phyloP scores from a whole-genome alignment of 2,888 invertebrate genomes.

The Patella depressa region DNA sequence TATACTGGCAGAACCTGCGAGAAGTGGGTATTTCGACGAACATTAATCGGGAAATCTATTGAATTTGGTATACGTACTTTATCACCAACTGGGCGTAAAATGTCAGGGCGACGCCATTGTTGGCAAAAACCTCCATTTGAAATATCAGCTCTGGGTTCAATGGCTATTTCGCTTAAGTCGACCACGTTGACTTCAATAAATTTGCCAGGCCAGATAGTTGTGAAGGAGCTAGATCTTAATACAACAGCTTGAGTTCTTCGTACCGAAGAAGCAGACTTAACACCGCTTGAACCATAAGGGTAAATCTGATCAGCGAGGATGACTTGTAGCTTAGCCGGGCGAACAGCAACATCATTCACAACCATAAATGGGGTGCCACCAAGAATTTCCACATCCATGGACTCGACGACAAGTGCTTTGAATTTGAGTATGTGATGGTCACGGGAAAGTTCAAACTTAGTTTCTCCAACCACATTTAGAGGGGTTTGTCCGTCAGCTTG shows the following conservation, averaged over 20 bases:
- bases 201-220: no score
- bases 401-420: neutral
- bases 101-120: neutral
- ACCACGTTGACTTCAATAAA: no score
- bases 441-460: neutral
- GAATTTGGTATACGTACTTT: conserved; percentile 25
- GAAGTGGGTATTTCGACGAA: conserved; percentile 18
- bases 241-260: no score
- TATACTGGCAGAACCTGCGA: conserved; percentile 17
- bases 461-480: neutral
- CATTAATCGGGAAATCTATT: conserved; percentile 12
- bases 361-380: conserved; percentile 6
- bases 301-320: no score
- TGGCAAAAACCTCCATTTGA: neutral
- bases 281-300: no score
- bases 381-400: neutral
- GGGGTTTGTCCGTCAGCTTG: neutral
- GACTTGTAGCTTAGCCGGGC: neutral
- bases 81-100: conserved; percentile 16
- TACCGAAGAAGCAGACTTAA: no score
- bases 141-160: neutral
- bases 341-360: neutral
- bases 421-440: neutral
- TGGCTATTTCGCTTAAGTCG: no score
- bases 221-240: no score